These are phyloP conservation scores for Leiothrix lutea DNA, from an alignment of 2,113 vertebrate species.

Conservation along the genomic window DNA sequence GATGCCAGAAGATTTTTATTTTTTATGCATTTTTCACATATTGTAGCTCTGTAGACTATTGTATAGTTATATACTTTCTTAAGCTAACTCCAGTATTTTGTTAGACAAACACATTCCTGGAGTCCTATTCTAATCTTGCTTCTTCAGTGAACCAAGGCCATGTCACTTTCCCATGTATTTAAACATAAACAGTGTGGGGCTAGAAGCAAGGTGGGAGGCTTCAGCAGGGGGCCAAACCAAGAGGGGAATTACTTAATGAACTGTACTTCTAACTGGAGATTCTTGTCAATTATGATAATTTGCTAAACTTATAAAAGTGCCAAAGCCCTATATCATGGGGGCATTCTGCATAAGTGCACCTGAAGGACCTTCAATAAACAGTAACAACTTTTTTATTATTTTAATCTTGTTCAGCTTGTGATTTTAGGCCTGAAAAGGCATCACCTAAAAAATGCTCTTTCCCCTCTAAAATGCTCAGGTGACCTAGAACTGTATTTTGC, in stretches of 20 bases:
- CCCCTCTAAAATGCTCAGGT: not conserved
- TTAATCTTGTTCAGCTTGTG: not conserved
- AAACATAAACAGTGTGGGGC: not conserved
- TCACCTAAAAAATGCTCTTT: not conserved
- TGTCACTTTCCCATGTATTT: not conserved
- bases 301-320: not conserved
- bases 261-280: not conserved
- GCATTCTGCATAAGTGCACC: not conserved
- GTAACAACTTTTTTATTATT: not conserved
- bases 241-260: not conserved
- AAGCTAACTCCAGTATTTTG: not conserved
- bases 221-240: not conserved
- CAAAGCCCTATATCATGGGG: not conserved
- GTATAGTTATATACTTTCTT: not conserved
- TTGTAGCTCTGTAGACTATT: not conserved
- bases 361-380: not conserved
- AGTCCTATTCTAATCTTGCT: not conserved
- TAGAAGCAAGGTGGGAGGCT: not conserved
- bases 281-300: not conserved
- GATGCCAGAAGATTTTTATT: not conserved
- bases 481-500: not conserved
- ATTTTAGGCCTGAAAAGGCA: not conserved
- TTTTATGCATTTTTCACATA: not conserved
- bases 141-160: not conserved
- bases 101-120: not conserved